Conservation (phyloP, 2,888 invertebrate genomes). For the Amphipyra berbera region DNA sequence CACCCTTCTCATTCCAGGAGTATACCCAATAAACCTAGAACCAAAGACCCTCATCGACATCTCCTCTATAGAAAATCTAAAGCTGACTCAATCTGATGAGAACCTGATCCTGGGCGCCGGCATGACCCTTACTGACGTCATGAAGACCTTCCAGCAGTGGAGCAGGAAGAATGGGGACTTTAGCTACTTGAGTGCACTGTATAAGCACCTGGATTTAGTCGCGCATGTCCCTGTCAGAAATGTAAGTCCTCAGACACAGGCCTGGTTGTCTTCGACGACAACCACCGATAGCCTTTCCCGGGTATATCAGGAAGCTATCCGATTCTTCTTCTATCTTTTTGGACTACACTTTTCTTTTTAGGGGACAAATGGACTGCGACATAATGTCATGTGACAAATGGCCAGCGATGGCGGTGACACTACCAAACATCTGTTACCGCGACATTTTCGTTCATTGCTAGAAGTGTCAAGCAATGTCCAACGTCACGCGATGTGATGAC, state of each 20-base stretch:
- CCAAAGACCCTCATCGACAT: conserved; percentile 91
- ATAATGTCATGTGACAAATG: too few relatives aligned
- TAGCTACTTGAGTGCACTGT: conserved; percentile 89
- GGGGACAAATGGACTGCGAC: too few relatives aligned
- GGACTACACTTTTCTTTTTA: too few relatives aligned
- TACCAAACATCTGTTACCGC: too few relatives aligned
- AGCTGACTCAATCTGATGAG: conserved; percentile 69
- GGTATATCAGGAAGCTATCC: too few relatives aligned
- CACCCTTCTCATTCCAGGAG: conserved; percentile 73
- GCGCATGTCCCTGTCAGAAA: conserved; percentile 93
- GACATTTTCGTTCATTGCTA: too few relatives aligned
- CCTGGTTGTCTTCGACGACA: too few relatives aligned
- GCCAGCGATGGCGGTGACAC: too few relatives aligned
- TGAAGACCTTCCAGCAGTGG: conserved; percentile 81
- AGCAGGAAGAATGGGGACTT: conserved; percentile 85
- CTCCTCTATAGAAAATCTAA: conserved; percentile 88
- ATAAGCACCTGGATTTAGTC: conserved; percentile 91
- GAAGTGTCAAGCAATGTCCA: too few relatives aligned
- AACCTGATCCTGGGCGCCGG: conserved; percentile 90
- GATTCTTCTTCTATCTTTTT: too few relatives aligned
- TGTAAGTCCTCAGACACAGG: conserved; percentile 83
- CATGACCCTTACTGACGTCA: conserved; percentile 88
- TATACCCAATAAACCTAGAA: conserved; percentile 79
- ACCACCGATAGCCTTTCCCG: too few relatives aligned
- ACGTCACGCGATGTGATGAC: too few relatives aligned